Evolutionary conservation across 30 jellyfish, hydroid and myxozoan genomes (phyloP).

Genomic region (Sanderia malayensis): DNA sequence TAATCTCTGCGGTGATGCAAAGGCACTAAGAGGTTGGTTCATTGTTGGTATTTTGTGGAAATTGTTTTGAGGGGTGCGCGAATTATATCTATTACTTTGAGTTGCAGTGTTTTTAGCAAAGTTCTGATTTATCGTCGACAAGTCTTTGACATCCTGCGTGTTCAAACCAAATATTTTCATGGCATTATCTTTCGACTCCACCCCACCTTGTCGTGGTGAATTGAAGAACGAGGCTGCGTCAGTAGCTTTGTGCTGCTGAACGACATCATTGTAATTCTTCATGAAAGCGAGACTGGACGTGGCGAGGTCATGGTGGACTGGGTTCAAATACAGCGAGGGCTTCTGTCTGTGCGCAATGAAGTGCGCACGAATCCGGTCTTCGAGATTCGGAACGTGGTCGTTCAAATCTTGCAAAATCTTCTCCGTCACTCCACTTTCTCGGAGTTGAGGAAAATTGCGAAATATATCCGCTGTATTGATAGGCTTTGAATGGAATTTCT

Average conservation of each 20-base stretch:
- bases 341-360: conserved; percentile 51
- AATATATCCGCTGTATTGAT: conserved; percentile 66
- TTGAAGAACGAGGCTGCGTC: neutral
- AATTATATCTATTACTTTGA: neutral
- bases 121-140: conserved; percentile 3
- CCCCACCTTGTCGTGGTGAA: neutral
- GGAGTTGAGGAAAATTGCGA: conserved; percentile 73
- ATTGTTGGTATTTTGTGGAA: neutral
- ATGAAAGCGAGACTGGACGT: conserved; percentile 76
- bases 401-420: conserved; percentile 63
- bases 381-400: conserved; percentile 74
- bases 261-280: conserved; percentile 77
- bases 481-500: conserved; percentile 10
- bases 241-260: conserved; percentile 32
- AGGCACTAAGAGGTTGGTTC: neutral
- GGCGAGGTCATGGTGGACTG: conserved; percentile 75
- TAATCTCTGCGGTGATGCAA: neutral
- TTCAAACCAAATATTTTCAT: neutral
- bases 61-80: neutral
- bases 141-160: conserved; percentile 4
- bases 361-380: conserved; percentile 78
- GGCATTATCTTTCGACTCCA: neutral
- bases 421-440: conserved; percentile 80
- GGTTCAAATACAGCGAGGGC: conserved; percentile 51
- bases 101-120: neutral